Evolutionary conservation across 2,113 vertebrate genomes (phyloP), one percentile per base, ranked within the genome.

Genomic region (Heterochromis multidens): DNA sequence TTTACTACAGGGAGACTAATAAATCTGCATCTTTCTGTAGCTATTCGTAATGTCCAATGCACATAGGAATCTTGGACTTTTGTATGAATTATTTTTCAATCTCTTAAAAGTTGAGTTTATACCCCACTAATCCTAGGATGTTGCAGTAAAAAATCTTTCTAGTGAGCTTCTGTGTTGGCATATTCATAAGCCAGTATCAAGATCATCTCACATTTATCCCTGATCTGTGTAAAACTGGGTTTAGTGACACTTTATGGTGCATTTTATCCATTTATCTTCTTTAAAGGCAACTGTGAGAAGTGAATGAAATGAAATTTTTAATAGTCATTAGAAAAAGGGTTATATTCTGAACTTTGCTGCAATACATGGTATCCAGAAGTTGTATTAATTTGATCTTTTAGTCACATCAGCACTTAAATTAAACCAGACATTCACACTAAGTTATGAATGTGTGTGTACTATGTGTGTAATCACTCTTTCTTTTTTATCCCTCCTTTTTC

Each of bases 401-500:
- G 58, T 40, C 5, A 49, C 35, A n/a, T 23, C 23, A 62, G 17
- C 4, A 67, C 31, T 25, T 61, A 19, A 67, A 58, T 14, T 57
- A 31, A 80, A 57, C 3, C 25, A 52, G n/a, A 33, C n/a, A 17
- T 23, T 61, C 10, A n/a, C n/a, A 16, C 3, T 59, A 1, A 78
- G 11, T 57, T 23, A 12, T 60, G n/a, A n/a, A n/a, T n/a, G n/a
- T n/a, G 35, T 57, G 5, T 29, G 2, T 52, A 33, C n/a, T 14
- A 63, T 12, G 37, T 23, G 12, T 21, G 4, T 7, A 33, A 65
- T 57, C 9, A 19, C 9, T 9, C 7, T 67, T 29, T 86, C 6
- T 27, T 58, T n/a, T 58, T 58, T 25, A n/a, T 25, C 17, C 23
- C 54, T 31, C 29, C 23, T 56, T 49, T 61, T 95, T 94, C 87